Conservation (phyloP, 2,113 vertebrate species). For the Labeo catla region DNA sequence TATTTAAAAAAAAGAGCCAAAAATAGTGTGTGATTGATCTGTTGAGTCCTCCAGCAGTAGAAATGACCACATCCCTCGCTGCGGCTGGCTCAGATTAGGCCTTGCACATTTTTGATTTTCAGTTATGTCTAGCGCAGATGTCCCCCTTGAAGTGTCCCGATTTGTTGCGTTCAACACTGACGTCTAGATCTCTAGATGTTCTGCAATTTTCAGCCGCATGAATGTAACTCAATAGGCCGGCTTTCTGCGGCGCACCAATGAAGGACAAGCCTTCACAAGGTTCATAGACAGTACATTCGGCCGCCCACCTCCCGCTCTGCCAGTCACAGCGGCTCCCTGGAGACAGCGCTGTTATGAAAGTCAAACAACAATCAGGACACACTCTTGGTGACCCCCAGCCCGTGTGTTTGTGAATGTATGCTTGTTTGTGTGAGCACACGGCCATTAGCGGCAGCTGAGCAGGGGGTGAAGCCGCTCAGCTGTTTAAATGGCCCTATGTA, state of each 20-base stretch:
- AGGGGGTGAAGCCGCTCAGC: background rate
- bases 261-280: background rate
- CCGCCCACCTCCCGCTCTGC: background rate
- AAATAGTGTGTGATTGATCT: background rate
- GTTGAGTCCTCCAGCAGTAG: background rate
- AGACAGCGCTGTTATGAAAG: conserved; percentile 26
- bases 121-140: background rate
- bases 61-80: background rate
- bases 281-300: conserved; percentile 19
- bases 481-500: background rate
- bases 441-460: conserved; percentile 33
- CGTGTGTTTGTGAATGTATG: conserved; percentile 20
- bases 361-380: conserved; percentile 29
- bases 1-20: background rate
- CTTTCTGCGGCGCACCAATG: background rate
- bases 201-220: background rate
- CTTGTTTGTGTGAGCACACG: conserved; percentile 1
- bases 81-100: conserved; percentile 17
- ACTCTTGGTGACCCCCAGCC: conserved; percentile 10
- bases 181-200: background rate
- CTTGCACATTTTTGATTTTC: background rate
- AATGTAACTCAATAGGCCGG: background rate
- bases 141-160: background rate
- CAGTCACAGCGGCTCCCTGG: conserved; percentile 18
- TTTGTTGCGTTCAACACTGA: background rate